A percentile compares a stretch with the other conserved stretches of the same genome.
phyloP scores from a whole-genome alignment of 2,888 invertebrate species.

The Agonum fuliginosum region DNA sequence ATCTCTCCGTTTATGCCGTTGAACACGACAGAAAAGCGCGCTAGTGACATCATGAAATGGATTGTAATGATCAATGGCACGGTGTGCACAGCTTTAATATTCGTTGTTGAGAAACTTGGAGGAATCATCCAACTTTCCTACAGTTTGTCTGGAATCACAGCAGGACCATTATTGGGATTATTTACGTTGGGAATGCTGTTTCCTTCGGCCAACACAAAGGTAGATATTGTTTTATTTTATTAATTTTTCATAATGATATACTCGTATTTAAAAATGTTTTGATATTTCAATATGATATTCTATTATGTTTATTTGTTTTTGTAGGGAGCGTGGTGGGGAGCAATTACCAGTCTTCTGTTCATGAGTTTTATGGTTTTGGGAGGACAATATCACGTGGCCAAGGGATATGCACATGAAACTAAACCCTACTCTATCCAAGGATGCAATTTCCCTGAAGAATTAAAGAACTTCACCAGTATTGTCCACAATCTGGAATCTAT shows the following conservation, averaged over 20 bases:
- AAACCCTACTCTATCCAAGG: constrained; percentile 44
- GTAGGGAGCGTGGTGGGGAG: constrained; percentile 49
- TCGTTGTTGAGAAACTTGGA: constrained; percentile 79
- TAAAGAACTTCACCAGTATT: constrained; percentile 30
- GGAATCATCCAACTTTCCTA: constrained; percentile 80
- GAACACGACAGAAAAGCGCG: constrained; percentile 73
- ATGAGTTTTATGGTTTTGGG: constrained; percentile 53
- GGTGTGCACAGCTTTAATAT: constrained; percentile 83
- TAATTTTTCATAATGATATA: not conserved
- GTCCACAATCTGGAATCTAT: not conserved
- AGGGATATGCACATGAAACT: constrained; percentile 46
- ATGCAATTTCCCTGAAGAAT: constrained; percentile 39
- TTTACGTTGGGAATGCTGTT: constrained; percentile 82
- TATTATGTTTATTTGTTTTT: not conserved
- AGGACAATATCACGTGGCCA: constrained; percentile 55
- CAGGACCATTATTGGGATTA: constrained; percentile 80
- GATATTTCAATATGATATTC: too few species aligned
- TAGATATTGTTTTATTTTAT: constrained; percentile 63
- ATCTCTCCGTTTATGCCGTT: constrained; percentile 75
- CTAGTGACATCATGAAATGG: constrained; percentile 78
- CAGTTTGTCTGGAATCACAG: constrained; percentile 79
- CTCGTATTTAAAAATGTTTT: too few species aligned
- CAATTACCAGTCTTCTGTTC: constrained; percentile 40
- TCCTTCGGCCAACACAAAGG: constrained; percentile 78
- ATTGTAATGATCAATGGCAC: constrained; percentile 75